Base-by-base conservation (phyloP, 2,888 invertebrate species). In the Limnephilus lunatus region DNA sequence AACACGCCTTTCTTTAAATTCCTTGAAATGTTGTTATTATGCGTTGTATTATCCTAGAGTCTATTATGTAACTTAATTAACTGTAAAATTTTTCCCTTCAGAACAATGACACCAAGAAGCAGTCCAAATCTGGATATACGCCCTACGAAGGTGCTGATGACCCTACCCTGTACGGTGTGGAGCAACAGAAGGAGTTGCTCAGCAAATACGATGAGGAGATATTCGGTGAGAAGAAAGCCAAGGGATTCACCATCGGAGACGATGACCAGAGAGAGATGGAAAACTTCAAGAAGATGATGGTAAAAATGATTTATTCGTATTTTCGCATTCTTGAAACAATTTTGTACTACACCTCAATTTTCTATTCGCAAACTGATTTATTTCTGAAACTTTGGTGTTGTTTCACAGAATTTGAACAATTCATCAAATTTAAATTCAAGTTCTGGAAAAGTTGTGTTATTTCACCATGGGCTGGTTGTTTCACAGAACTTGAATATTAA, bases 151-250 rank as follows among this genome's bases (percentile, higher is more conserved):
- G 98, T 94, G 97, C 97, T 93, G 98, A 97, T 86, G 97, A 97
- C 94, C 96, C 97, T 93, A 97, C 98, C 94, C 97, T 97, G 91
- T 96, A 96, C 92, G 97, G 97, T 7, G 96, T 97, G 92, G 97
- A 97, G 3, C 95, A 95, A 93, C 96, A 96, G 94, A 97, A 97
- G 94, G 96, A 97, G 19, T 96, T 99, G 89, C 96, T 99, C 39
- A 96, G 97, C 94, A 99, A 99, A 96, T 99, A 99, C 95, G 99
- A 99, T 95, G 99, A 99, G 94, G 99, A 99, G 95, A 98, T 99
- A 92, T 97, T 98, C 90, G 98, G 98, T 0, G 97, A 96, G 91
- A 97, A 97, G 94, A 97, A 96, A 94, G 96, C 97, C 39, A 96
- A 96, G 91, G 96, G 97, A 68, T 99, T 99, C 95, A 96, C 97